Evolutionary conservation across 2,888 invertebrate species (phyloP), one percentile per base, ranked within the genome.

Genomic region (Protodeltote pygarga): DNA sequence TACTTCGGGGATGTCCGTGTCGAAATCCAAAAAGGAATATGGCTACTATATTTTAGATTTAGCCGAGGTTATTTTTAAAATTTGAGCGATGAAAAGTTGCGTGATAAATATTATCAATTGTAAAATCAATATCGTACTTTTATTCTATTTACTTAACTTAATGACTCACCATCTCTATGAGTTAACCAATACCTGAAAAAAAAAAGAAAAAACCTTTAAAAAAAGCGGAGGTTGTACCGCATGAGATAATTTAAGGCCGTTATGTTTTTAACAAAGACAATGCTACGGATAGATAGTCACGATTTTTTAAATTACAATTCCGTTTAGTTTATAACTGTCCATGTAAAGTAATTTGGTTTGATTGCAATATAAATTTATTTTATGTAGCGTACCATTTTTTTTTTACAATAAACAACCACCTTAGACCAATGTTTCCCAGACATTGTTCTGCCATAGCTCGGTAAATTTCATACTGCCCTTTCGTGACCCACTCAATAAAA

Each of bases 21-120:
- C 32, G 46, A 49, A 46, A 60, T 69, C 51, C 35, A 46, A 65
- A 33, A 53, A 46, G 46, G 48, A 58, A 46, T 51, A 51, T 44
- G 35, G 29, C 45, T 58, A 41, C 17, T 33, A 14, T 23, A 46
- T 2, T 29, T 47, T 32, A 28, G 40, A 38, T 11, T 17, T 9
- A 32, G 34, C 35, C 46, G 44, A 54, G 44, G 21, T 39, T 54
- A 69, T 50, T 35, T 71, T 68, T 74, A 80, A 75, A 68, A 79
- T 84, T 86, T 83, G 85, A 87, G 85, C 85, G 82, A 78, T 74
- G 71, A 71, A 71, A 67, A 47, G 48, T 71, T 54, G 69, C 65
- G 68, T 67, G 60, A 69, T 66, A 69, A 63, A 62, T 48, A 63
- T 61, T 62, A 62, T 71, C 63, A 55, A 57, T 61, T 64, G 53